Base-by-base conservation (phyloP, 2,113 vertebrate species). In the Tonatia bakeri region DNA sequence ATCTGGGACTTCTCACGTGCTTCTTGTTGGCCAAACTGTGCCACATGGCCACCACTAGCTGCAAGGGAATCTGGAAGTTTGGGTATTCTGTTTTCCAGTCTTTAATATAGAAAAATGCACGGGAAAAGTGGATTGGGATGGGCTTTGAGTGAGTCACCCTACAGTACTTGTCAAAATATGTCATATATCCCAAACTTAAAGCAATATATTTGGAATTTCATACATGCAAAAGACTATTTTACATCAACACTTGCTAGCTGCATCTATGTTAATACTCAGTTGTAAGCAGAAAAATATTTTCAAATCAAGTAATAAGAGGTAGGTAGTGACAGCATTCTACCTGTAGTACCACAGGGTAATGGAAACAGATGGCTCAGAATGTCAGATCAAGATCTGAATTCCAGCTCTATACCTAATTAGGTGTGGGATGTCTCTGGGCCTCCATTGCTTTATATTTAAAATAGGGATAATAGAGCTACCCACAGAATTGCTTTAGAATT, bases 91-190 rank as follows among this genome's bases (percentile, higher is more conserved):
- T 54, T 88, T 77, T 56, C 31, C 15, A 77, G 26, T 13, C 33
- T 92, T 90, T 79, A 33, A 33, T 82, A 38, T 3, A 54, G 17
- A 79, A 79, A 91, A 72, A 76, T 12, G 5, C 19, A 67, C 1
- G 24, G 52, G 38, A 22, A 38, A 67, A 36, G 10, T 38, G 2
- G 17, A 73, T 69, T 91, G 40, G 19, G 15, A 19, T 81, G 36
- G 5, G 24, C 69, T 70, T 80, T 67, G 33, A 87, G 45, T 91
- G 54, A 81, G 28, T 65, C 56, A 75, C 45, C 9, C 28, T 36
- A 59, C 5, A 52, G 40, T 81, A 52, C 47, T 94, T 95, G 67
- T 72, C 81, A 94, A 95, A 90, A 85, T 70, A 61, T 33, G 24
- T 24, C 15, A 56, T 9, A 77, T 47, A 56, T 91, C 61, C 17